Conservation (phyloP, 2,113 vertebrate species). For the Galemys pyrenaicus region DNA sequence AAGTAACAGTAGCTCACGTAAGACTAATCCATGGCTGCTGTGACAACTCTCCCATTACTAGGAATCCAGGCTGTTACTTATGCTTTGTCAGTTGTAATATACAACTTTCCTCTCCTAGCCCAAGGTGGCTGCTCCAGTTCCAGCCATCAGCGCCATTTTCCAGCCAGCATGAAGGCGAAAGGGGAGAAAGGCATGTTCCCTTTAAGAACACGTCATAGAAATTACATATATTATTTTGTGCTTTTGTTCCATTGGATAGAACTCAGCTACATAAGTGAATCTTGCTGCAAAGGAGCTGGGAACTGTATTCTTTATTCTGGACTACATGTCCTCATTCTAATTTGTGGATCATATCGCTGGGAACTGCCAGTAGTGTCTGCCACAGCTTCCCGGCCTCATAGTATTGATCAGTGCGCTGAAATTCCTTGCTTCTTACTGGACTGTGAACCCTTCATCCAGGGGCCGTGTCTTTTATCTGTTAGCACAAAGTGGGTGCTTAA, state of each 20-base stretch:
- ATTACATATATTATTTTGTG: background rate
- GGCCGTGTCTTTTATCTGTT: background rate
- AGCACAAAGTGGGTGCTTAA: background rate
- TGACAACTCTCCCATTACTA: background rate
- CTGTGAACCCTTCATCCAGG: background rate
- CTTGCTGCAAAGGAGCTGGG: background rate
- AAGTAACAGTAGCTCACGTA: background rate
- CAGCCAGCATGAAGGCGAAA: background rate
- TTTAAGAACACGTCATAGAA: background rate
- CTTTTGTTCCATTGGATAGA: background rate
- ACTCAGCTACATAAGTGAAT: background rate
- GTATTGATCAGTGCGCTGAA: background rate
- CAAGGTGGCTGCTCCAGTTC: background rate
- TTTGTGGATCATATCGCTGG: background rate
- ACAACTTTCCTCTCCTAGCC: background rate
- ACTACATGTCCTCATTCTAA: background rate
- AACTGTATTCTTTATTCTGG: background rate
- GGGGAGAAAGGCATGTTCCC: background rate
- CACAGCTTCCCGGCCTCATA: background rate
- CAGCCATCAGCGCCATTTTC: background rate
- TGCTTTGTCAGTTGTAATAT: background rate
- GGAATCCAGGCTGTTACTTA: background rate
- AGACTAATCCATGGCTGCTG: background rate
- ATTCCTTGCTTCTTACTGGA: background rate
- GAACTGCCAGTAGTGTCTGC: background rate